Evolutionary conservation across 2,797 vertebrate genomes (phyloP).

Genomic region (Rhabdophis nuchalis): DNA sequence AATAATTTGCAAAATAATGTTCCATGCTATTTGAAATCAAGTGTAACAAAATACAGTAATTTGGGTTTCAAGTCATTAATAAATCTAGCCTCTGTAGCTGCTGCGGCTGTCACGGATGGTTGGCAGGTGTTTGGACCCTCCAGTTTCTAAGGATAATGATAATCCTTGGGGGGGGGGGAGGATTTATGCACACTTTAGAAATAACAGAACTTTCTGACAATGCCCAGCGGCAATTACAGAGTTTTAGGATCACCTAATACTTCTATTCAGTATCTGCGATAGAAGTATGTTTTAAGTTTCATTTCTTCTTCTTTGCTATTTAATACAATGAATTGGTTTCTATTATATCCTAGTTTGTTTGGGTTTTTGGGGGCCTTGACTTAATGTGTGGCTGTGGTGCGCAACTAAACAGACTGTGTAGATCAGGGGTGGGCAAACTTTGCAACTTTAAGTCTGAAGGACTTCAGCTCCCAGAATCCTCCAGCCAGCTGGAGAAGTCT

Average conservation of each 20-base stretch:
- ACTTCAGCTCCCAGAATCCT: too few relatives aligned
- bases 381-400: not conserved
- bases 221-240: slow-evolving; percentile 47
- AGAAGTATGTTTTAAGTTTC: not conserved
- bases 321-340: not conserved
- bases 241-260: slow-evolving; percentile 19
- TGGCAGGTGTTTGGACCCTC: slow-evolving; percentile 37
- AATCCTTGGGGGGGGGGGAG: slow-evolving; percentile 45
- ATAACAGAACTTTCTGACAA: slow-evolving; percentile 44
- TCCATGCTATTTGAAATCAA: slow-evolving; percentile 34
- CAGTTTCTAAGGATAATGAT: slow-evolving; percentile 43
- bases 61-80: slow-evolving; percentile 48
- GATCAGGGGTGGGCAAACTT: too few relatives aligned
- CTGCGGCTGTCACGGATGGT: slow-evolving; percentile 42
- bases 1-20: slow-evolving; percentile 44
- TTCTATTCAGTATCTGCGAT: not conserved
- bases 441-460: too few relatives aligned
- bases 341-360: not conserved
- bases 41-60: slow-evolving; percentile 40
- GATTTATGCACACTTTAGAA: slow-evolving; percentile 47
- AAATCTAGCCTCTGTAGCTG: slow-evolving; percentile 38
- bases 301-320: not conserved
- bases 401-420: not conserved
- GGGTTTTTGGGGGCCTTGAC: not conserved
- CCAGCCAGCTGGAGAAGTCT: too few relatives aligned